Evolutionary conservation across 2,113 vertebrate genomes (phyloP).

Genomic region (Cyanoramphus novaezelandiae): DNA sequence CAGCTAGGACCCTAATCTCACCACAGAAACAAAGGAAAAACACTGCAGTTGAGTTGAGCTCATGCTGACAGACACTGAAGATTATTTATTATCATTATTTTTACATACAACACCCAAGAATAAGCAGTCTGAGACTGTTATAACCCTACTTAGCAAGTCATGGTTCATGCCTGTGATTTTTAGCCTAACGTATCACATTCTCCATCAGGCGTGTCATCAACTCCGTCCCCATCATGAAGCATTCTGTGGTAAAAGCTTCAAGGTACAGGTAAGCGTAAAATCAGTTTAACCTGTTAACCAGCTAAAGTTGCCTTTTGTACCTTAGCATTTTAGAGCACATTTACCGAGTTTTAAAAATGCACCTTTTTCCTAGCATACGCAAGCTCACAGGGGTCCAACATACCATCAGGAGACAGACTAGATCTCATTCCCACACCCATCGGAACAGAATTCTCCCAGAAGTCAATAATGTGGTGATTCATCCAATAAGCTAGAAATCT

Average conservation of each 20-base stretch:
- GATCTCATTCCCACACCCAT: neutral
- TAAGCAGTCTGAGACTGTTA: neutral
- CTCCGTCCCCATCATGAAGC: neutral
- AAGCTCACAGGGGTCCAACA: neutral
- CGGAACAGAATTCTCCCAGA: neutral
- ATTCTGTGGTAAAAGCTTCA: neutral
- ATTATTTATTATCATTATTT: neutral
- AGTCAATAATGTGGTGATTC: neutral
- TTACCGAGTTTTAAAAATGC: neutral
- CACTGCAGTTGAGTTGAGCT: neutral
- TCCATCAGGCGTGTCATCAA: fast-evolving
- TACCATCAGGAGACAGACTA: neutral
- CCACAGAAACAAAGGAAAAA: neutral
- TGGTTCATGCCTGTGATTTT: neutral
- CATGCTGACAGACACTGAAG: neutral
- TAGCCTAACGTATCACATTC: neutral
- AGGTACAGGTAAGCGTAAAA: neutral
- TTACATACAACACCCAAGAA: neutral
- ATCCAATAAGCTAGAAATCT: neutral
- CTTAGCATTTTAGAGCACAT: neutral
- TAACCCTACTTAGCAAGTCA: neutral
- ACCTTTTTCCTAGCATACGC: neutral
- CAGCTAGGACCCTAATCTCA: neutral
- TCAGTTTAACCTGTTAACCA: neutral
- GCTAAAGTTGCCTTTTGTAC: neutral